Evolutionary conservation across 2,888 invertebrate genomes (phyloP), one percentile per base, ranked within the genome.

Genomic region (Eristalis intricaria): DNA sequence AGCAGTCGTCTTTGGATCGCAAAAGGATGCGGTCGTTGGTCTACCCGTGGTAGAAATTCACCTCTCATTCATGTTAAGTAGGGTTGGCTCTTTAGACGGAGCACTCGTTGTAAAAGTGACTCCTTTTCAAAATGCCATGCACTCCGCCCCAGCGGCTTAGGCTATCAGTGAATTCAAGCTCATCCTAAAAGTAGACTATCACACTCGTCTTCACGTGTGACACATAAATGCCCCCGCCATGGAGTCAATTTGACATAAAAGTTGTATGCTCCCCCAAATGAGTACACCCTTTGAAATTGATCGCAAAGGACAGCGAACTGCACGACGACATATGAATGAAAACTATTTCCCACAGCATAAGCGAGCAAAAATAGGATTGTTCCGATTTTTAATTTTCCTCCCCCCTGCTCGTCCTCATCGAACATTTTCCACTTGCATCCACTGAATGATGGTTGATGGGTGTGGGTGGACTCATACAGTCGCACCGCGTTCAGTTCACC

Each of bases 381-480:
- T 86, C 83, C 70, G 86, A 83, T 83, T 87, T 87, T 80, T 84
- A 84, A 87, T 84, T 80, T 84, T 5, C n/a, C 43, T 68, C 73
- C 66, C 1, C 43, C 71, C 68, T 64, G 38, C 35, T 73, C 84
- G 75, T 83, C 75, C 79, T 87, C 79, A 79, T 79, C 66, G 10
- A 60, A 32, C 71, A 68, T 71, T 60, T 43, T 73, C 64, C 75
- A 79, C 82, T 82, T 86, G 64, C 40, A 74, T 75, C 75, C 29
- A 65, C 15, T 19, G 50, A 8, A 32, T 32, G 32, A 23, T 60
- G 78, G 78, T 64, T 68, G 78, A 15, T 10, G n/a, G 5, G 19
- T 8, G 26, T 26, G 50, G 50, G 50, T 50, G 50, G 75, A 66
- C 40, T 70, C 66, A 56, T 78, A 64, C 79, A 83, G 50, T 50